Conservation (phyloP, 1,140 invertebrate species). For the Pararge aegeria region DNA sequence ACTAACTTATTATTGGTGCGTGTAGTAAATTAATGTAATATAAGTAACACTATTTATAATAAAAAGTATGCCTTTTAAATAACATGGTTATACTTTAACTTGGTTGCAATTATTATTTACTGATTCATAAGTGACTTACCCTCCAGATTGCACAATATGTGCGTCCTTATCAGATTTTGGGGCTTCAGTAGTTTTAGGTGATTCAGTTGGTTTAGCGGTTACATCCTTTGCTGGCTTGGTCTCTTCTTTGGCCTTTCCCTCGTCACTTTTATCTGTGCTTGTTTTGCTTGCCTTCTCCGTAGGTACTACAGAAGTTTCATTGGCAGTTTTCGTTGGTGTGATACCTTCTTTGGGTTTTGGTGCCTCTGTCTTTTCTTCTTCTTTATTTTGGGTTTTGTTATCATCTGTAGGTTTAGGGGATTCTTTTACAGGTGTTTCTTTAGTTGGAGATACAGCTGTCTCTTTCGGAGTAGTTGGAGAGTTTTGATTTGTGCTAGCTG, state of each 20-base stretch:
- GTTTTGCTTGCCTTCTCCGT: conserved; percentile 22
- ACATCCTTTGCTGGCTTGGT: conserved; percentile 23
- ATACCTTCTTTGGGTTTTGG: conserved; percentile 9
- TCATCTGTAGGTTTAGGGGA: conserved; percentile 3
- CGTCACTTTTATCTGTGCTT: conserved; percentile 21
- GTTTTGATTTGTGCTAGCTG: not conserved
- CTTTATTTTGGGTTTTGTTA: conserved; percentile 21
- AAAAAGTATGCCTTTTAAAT: too few species aligned
- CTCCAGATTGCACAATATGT: conserved; percentile 42
- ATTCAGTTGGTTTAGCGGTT: conserved; percentile 27
- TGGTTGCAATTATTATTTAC: too few species aligned
- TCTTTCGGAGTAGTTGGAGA: not conserved
- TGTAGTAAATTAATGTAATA: too few species aligned
- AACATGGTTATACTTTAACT: too few species aligned
- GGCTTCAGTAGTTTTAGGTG: conserved; percentile 22
- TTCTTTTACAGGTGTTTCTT: not conserved
- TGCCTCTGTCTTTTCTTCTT: not conserved
- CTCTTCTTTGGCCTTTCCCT: conserved; percentile 25
- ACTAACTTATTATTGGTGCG: too few species aligned
- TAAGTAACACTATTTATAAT: too few species aligned
- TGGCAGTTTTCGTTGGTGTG: not conserved
- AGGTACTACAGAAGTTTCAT: conserved; percentile 16
- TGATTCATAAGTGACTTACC: conserved; percentile 47
- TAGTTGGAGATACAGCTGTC: not conserved
- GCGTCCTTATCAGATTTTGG: conserved; percentile 40